Conservation (phyloP, 2,113 vertebrate genomes). For the Limanda limanda region DNA sequence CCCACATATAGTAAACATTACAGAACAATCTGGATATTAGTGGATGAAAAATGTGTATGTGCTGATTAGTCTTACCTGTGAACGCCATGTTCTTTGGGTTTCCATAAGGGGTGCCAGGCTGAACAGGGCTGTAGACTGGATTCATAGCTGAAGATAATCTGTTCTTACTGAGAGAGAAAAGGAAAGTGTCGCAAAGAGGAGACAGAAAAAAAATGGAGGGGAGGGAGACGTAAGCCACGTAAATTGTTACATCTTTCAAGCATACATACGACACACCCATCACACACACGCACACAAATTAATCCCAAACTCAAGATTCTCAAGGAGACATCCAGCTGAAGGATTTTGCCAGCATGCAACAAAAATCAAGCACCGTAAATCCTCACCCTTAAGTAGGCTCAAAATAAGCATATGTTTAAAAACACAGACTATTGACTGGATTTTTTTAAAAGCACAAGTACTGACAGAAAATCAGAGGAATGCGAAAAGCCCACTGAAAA, state of each 20-base stretch:
- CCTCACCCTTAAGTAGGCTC: slow-evolving; percentile 42
- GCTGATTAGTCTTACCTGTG: slow-evolving; percentile 82
- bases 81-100: slow-evolving; percentile 99
- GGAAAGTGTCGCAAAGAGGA: slow-evolving; percentile 18
- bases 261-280: slow-evolving; percentile 6
- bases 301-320: slow-evolving; percentile 47
- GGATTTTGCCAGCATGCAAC: slow-evolving; percentile 51
- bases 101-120: slow-evolving; percentile 96
- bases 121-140: slow-evolving; percentile 98
- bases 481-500: neutral
- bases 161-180: slow-evolving; percentile 83
- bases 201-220: slow-evolving; percentile 22
- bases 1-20: neutral
- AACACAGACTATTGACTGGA: slow-evolving; percentile 26
- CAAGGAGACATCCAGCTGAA: slow-evolving; percentile 40
- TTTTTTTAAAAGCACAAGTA: slow-evolving; percentile 10
- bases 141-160: slow-evolving; percentile 95
- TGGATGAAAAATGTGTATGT: neutral
- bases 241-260: slow-evolving; percentile 44
- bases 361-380: slow-evolving; percentile 34
- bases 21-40: neutral
- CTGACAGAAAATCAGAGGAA: slow-evolving; percentile 41
- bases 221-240: slow-evolving; percentile 39
- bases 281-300: slow-evolving; percentile 17
- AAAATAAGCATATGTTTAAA: slow-evolving; percentile 31